Percentiles rank a stretch among this genome's conserved stretches.
Conservation (phyloP, 1,140 invertebrate species). For the Atta cephalotes region DNA sequence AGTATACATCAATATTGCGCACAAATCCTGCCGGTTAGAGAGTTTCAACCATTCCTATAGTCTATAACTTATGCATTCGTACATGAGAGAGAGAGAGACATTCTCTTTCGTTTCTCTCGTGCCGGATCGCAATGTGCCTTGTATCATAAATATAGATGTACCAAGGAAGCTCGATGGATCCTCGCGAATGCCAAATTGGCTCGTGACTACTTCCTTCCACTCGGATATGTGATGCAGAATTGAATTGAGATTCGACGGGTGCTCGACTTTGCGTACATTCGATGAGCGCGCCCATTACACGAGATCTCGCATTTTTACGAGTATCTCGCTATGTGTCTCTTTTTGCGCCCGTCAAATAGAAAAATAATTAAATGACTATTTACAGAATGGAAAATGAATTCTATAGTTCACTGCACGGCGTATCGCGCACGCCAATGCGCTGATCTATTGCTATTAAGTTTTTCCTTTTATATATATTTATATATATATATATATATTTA, state of each 20-base stretch:
- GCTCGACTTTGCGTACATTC: conserved; percentile 51
- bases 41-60: conserved; percentile 20
- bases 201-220: conserved; percentile 62
- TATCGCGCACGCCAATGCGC: conserved; percentile 39
- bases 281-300: conserved; percentile 50
- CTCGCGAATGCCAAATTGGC: conserved; percentile 47
- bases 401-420: conserved; percentile 30
- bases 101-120: conserved; percentile 20
- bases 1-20: conserved; percentile 76
- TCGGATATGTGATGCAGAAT: conserved; percentile 72
- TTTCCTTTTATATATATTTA: neutral
- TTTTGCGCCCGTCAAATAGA: conserved; percentile 76
- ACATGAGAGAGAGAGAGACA: neutral
- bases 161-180: conserved; percentile 71
- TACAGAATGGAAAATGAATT: conserved; percentile 80
- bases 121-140: conserved; percentile 54
- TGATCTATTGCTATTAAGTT: conserved; percentile 72
- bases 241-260: conserved; percentile 73
- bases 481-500: too few relatives aligned
- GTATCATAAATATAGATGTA: conserved; percentile 67
- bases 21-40: conserved; percentile 62
- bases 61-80: neutral
- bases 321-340: neutral
- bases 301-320: neutral
- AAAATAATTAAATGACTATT: conserved; percentile 83